Evolutionary conservation across 30 jellyfish, hydroid and myxozoan genomes (phyloP).

Genomic region (Phacellophora camtschatica): DNA sequence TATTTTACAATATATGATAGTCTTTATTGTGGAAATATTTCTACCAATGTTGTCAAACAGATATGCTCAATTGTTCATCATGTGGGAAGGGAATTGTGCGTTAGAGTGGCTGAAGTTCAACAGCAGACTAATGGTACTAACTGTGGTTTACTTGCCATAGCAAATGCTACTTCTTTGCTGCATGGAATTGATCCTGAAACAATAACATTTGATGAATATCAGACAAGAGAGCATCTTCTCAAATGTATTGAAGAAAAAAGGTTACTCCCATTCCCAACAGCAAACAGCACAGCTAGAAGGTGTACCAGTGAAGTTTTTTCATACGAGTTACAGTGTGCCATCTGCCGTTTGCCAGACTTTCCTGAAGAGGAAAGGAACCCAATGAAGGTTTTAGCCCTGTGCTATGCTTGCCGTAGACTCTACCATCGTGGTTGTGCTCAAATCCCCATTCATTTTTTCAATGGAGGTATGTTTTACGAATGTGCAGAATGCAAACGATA

Average conservation of each 20-base stretch:
- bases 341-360: not conserved
- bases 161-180: not conserved
- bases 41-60: no score
- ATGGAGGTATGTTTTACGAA: not conserved
- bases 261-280: not conserved
- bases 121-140: not conserved
- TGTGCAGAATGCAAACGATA: not conserved
- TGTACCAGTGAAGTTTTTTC: conserved; percentile 4
- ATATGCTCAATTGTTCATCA: no score
- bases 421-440: conserved; percentile 2
- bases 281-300: not conserved
- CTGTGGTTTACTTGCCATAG: not conserved
- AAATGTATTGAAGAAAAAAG: not conserved
- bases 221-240: not conserved
- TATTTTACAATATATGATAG: no score
- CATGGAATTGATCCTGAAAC: not conserved
- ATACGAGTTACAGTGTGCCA: not conserved
- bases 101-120: not conserved
- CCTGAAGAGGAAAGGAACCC: not conserved
- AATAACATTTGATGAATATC: not conserved
- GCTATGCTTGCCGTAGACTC: conserved; percentile 2
- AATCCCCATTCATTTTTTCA: not conserved
- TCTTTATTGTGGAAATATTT: no score
- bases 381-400: not conserved
- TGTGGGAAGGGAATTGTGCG: not conserved